A percentile compares a stretch with the other conserved stretches of the same genome.
These are phyloP conservation scores for Pammene aurita DNA, from an alignment of 2,888 invertebrate genomes.

Conservation along the genomic window DNA sequence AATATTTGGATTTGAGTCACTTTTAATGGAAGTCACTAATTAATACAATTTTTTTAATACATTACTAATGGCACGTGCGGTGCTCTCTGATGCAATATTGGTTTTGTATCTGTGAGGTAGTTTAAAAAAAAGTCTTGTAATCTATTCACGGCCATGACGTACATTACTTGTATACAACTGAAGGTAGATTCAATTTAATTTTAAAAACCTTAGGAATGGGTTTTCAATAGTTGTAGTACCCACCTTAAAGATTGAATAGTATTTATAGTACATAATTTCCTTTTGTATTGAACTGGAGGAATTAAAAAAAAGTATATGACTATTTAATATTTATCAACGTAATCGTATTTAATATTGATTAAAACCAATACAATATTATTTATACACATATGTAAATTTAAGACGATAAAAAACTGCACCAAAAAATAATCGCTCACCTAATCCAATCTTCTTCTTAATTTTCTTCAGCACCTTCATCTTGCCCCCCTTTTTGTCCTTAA, in stretches of 20 bases:
- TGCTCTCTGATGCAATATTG: slow-evolving; percentile 40
- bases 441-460: slow-evolving; percentile 93
- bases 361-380: too few species aligned
- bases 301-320: too few species aligned
- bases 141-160: not conserved
- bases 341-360: too few species aligned
- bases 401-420: not conserved
- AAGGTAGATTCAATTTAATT: not conserved
- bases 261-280: too few species aligned
- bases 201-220: too few species aligned
- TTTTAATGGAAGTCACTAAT: slow-evolving; percentile 11
- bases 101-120: slow-evolving; percentile 45
- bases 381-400: too few species aligned
- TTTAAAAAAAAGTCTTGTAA: slow-evolving; percentile 4
- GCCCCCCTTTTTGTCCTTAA: slow-evolving; percentile 78
- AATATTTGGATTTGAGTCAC: slow-evolving; percentile 15
- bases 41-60: slow-evolving; percentile 1
- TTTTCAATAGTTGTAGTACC: too few species aligned
- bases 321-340: too few species aligned
- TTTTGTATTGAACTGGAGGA: too few species aligned
- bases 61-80: slow-evolving; percentile 14
- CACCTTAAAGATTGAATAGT: too few species aligned
- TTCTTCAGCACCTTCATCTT: slow-evolving; percentile 96
- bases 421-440: slow-evolving; percentile 85
- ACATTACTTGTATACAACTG: not conserved